phyloP scores from a whole-genome alignment of 1,140 invertebrate genomes.

The Macrobrachium rosenbergii region DNA sequence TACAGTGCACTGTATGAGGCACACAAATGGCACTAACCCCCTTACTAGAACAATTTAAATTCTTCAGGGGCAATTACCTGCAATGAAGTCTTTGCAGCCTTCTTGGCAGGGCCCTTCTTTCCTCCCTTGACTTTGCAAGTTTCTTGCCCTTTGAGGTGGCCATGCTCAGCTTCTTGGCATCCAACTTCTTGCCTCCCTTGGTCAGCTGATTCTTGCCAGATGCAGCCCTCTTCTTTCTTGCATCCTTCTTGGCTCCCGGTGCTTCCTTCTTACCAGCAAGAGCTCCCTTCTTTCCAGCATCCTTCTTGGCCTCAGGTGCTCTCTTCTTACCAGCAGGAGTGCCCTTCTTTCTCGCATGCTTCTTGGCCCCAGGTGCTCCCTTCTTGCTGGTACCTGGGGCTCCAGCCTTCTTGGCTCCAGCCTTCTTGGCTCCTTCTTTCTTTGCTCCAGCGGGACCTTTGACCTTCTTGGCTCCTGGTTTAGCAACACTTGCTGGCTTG shows the following conservation, averaged over 20 bases:
- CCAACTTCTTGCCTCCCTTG: constrained; percentile 18
- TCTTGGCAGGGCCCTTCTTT: constrained; percentile 68
- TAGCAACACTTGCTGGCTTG: background rate
- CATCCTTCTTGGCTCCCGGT: background rate
- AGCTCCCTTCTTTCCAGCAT: too few relatives aligned
- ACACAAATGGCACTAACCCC: background rate
- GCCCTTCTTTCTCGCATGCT: background rate
- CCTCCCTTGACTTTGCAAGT: background rate
- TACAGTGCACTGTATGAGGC: too few relatives aligned
- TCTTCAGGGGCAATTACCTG: constrained; percentile 76
- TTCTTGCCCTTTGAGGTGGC: constrained; percentile 36
- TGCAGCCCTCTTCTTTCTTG: constrained; percentile 13
- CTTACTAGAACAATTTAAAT: background rate
- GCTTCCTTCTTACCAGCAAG: constrained; percentile 30
- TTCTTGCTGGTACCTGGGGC: constrained; percentile 4
- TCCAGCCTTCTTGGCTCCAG: constrained; percentile 23
- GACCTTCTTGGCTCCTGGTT: constrained; percentile 42
- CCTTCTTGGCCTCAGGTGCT: too few relatives aligned
- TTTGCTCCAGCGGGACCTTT: constrained; percentile 61
- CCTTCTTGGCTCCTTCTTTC: too few relatives aligned
- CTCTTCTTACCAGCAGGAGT: too few relatives aligned
- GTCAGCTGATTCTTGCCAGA: background rate
- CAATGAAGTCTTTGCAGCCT: constrained; percentile 82
- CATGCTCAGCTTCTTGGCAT: constrained; percentile 41
- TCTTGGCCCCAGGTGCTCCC: background rate